Evolutionary conservation across 2,888 invertebrate species (phyloP), one percentile per base, ranked within the genome.

Genomic region (Phragmatobia fuliginosa): DNA sequence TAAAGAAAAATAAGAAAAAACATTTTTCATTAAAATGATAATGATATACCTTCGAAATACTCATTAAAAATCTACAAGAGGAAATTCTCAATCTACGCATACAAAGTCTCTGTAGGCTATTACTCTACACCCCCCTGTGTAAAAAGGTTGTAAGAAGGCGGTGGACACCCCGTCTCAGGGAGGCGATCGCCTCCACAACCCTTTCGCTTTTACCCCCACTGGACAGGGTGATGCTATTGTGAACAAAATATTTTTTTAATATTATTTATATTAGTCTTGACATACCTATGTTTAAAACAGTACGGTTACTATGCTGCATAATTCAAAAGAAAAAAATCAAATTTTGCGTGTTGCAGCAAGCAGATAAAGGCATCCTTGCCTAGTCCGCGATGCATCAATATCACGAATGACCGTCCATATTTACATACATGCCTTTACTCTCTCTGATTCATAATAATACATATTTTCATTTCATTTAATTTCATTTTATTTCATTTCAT

Each of bases 131-230:
- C 94, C 91, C 92, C 94, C 94, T 87, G 87, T 87, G 93, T 94
- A 95, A 95, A 94, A 95, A 94, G 94, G 93, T 93, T 94, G 94
- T 94, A 94, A 94, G 94, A 94, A 94, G 94, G 93, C 91, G 94
- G 93, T 88, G 94, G 94, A 93, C 94, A 90, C 88, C 92, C 88
- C 85, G 83, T 71, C 77, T 76, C 74, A 79, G 80, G 89, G 91
- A 84, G 90, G 87, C 88, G 90, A 93, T 92, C 92, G 92, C 92
- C 94, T 88, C 93, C 92, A 88, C 94, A 95, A 95, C 95, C 95
- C 95, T 95, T 95, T 95, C 94, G 94, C 94, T 94, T 94, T 94
- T 92, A 92, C 93, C 93, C 94, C 94, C 91, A 82, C 83, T 83
- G 82, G 87, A 92, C 93, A 94, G 94, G 91, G 85, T 93, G 94